Percentiles rank a stretch among this genome's conserved stretches.
phyloP scores from a whole-genome alignment of 2,113 vertebrate species.

The Nansenia antarctica region DNA sequence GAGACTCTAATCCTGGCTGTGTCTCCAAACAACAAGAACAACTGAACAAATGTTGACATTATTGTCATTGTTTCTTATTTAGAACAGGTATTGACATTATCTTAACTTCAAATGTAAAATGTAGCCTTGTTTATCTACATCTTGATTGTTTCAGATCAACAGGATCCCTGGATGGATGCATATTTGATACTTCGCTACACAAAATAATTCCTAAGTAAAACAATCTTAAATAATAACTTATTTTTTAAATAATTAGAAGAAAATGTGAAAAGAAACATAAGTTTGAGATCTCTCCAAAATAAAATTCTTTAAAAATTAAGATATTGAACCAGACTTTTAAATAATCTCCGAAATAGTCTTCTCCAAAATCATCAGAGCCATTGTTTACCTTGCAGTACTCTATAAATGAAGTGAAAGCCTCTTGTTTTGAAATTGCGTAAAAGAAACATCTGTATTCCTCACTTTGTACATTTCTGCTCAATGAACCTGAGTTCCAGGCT shows the following conservation, averaged over 20 bases:
- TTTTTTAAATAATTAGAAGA: constrained; percentile 25
- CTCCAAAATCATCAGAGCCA: not conserved
- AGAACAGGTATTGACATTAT: not conserved
- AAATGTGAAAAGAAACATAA: not conserved
- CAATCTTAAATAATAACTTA: constrained; percentile 13
- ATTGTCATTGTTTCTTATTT: not conserved
- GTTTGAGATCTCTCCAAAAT: not conserved
- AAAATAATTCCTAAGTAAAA: not conserved
- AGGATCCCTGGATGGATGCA: not conserved
- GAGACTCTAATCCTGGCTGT: not conserved
- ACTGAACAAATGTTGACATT: not conserved
- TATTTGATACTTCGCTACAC: not conserved
- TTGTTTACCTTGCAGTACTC: not conserved
- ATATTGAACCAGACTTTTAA: not conserved
- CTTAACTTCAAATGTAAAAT: not conserved
- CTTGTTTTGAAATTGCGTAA: constrained; percentile 39
- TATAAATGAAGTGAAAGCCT: not conserved
- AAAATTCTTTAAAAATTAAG: not conserved
- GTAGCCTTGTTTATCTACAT: not conserved
- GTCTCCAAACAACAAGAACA: not conserved
- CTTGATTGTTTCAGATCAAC: constrained; percentile 1
- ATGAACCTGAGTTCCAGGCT: constrained; percentile 56
- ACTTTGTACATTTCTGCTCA: constrained; percentile 58
- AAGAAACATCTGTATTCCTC: constrained; percentile 66
- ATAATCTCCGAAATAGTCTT: not conserved